Percentiles rank a stretch among this genome's conserved stretches.
phyloP scores from a whole-genome alignment of 53 echinoderm and acorn worm genomes.

The Apostichopus leukothele region DNA sequence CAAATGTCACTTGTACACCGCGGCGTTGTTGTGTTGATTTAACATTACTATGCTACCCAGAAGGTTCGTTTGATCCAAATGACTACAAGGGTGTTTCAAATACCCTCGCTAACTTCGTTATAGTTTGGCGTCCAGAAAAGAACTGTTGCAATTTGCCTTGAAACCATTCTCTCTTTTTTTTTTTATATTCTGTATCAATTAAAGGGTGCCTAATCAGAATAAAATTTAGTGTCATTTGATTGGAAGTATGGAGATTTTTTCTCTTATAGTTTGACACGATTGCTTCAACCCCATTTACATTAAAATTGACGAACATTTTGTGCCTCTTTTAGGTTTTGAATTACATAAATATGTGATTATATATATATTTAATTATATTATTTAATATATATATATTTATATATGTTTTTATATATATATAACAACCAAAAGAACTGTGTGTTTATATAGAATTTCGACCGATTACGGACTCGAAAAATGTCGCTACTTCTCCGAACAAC shows the following conservation, averaged over 20 bases:
- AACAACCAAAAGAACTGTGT: too few relatives aligned
- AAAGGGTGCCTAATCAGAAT: neutral
- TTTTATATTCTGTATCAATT: neutral
- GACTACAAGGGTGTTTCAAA: neutral
- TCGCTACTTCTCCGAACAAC: too few relatives aligned
- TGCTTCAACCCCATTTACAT: too few relatives aligned
- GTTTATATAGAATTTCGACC: too few relatives aligned
- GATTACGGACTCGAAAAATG: too few relatives aligned
- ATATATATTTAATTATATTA: too few relatives aligned
- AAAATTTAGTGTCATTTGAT: neutral
- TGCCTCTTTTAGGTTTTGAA: too few relatives aligned
- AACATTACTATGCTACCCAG: slow-evolving; percentile 3
- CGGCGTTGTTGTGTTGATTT: neutral
- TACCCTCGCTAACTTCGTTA: slow-evolving; percentile 2
- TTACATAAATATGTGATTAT: too few relatives aligned
- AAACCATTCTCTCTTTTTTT: neutral
- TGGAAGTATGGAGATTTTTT: neutral
- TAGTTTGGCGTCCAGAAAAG: neutral
- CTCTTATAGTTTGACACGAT: too few relatives aligned
- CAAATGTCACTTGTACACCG: neutral
- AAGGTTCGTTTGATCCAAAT: neutral
- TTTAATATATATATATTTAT: too few relatives aligned
- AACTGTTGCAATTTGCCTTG: neutral
- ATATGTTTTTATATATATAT: too few relatives aligned
- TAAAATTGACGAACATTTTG: too few relatives aligned